These are phyloP conservation scores for Tarsius wallacei DNA, from an alignment of 2,797 vertebrate species.

Conservation along the genomic window DNA sequence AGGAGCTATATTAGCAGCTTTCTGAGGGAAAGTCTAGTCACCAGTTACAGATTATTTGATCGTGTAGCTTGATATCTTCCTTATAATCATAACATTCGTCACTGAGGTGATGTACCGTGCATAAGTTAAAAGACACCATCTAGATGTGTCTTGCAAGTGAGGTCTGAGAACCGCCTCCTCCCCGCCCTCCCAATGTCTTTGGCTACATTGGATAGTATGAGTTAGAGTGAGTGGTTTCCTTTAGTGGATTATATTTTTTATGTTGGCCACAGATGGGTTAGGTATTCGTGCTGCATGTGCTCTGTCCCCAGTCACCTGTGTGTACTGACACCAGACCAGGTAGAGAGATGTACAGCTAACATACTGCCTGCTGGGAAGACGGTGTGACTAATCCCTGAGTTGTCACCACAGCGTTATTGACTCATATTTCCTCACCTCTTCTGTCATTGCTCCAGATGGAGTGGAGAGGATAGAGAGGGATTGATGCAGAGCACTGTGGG, in stretches of 20 bases:
- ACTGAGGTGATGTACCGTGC: background rate
- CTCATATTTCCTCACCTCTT: background rate
- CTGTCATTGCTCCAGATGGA: background rate
- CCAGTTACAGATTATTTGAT: background rate
- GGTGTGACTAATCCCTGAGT: fast-evolving
- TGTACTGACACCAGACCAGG: background rate
- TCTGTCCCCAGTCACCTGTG: background rate
- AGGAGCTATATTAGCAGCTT: background rate
- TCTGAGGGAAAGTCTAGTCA: background rate
- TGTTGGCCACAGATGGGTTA: background rate
- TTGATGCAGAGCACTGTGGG: background rate
- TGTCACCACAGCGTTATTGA: background rate
- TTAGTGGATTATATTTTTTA: background rate
- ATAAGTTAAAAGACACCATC: background rate
- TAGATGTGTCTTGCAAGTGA: background rate
- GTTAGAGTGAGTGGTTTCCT: background rate
- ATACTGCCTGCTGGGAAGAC: background rate
- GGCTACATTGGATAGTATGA: background rate
- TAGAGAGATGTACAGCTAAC: background rate
- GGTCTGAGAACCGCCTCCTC: background rate
- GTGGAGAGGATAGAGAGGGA: background rate
- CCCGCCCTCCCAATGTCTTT: background rate
- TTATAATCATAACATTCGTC: background rate
- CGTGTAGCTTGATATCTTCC: background rate
- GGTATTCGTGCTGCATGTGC: background rate